These are phyloP conservation scores for Ceratina calcarata DNA, from an alignment of 1,140 invertebrate genomes.

Conservation along the genomic window DNA sequence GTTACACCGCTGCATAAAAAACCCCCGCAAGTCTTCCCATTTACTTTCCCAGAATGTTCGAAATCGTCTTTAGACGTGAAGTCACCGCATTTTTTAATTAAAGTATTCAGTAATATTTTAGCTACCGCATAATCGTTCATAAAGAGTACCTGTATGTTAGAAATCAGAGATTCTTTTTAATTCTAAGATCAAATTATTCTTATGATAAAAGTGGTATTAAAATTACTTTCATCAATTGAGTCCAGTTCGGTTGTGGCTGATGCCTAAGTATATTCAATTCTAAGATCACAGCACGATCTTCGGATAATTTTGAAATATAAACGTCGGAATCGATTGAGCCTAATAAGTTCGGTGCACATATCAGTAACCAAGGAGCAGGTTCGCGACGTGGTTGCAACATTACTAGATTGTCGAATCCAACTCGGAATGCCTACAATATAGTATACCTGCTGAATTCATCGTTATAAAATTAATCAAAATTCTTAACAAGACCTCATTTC, in stretches of 20 bases:
- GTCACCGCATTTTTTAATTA: conserved; percentile 63
- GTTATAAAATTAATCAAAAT: background rate
- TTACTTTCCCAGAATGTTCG: conserved; percentile 1
- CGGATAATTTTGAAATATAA: conserved; percentile 70
- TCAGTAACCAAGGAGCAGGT: conserved; percentile 85
- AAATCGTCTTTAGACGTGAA: conserved; percentile 51
- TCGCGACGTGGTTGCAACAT: conserved; percentile 79
- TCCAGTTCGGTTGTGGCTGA: conserved; percentile 89
- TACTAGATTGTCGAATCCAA: conserved; percentile 81
- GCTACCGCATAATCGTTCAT: conserved; percentile 83
- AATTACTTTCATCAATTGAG: conserved; percentile 85
- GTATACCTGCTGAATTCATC: background rate
- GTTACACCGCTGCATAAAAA: conserved; percentile 84
- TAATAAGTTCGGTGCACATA: conserved; percentile 84
- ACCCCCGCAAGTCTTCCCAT: conserved; percentile 80
- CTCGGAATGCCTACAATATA: conserved; percentile 81
- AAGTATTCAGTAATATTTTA: conserved; percentile 69
- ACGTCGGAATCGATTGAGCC: conserved; percentile 52
- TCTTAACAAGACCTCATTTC: too few species aligned
- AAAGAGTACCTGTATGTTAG: conserved; percentile 81
- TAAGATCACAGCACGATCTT: conserved; percentile 83
- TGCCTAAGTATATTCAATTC: conserved; percentile 86
- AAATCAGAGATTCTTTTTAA: background rate
- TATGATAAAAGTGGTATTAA: background rate
- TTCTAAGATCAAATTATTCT: background rate